Evolutionary conservation across 2,888 invertebrate genomes (phyloP).

Genomic region (Pseudococcus jackbeardsleyi): DNA sequence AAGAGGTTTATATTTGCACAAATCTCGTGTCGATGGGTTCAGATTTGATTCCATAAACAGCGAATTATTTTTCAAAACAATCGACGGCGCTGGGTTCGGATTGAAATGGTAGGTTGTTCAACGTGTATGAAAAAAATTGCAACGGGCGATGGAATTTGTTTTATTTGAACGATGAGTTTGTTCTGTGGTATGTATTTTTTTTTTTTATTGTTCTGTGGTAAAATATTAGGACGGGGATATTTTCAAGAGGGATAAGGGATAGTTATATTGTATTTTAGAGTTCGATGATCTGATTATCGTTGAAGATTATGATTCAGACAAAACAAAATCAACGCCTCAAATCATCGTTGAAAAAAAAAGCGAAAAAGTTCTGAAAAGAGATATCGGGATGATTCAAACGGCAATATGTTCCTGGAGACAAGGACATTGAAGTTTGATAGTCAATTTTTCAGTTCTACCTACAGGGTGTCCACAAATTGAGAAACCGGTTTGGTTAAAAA

Average conservation of each 20-base stretch:
- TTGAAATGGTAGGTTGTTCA: background rate
- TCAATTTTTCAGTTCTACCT: too few relatives aligned
- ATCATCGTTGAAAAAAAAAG: too few relatives aligned
- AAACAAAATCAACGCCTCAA: too few relatives aligned
- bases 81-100: background rate
- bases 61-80: slow-evolving; percentile 24
- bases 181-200: background rate
- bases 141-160: background rate
- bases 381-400: too few relatives aligned
- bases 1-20: slow-evolving; percentile 13
- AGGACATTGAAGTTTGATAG: too few relatives aligned
- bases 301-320: too few relatives aligned
- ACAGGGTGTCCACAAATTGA: too few relatives aligned
- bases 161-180: background rate
- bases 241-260: background rate
- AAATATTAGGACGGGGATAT: background rate
- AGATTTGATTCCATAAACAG: slow-evolving; percentile 30
- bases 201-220: background rate
- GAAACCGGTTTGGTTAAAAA: too few relatives aligned
- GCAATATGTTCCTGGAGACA: too few relatives aligned
- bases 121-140: background rate
- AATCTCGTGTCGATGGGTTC: slow-evolving; percentile 12
- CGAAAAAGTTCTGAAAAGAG: too few relatives aligned
- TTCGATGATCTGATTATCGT: too few relatives aligned
- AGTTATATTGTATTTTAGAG: too few relatives aligned